A percentile compares a stretch with the other conserved stretches of the same genome.
phyloP scores from a whole-genome alignment of 2,113 vertebrate species.

The Callopanchax toddi region DNA sequence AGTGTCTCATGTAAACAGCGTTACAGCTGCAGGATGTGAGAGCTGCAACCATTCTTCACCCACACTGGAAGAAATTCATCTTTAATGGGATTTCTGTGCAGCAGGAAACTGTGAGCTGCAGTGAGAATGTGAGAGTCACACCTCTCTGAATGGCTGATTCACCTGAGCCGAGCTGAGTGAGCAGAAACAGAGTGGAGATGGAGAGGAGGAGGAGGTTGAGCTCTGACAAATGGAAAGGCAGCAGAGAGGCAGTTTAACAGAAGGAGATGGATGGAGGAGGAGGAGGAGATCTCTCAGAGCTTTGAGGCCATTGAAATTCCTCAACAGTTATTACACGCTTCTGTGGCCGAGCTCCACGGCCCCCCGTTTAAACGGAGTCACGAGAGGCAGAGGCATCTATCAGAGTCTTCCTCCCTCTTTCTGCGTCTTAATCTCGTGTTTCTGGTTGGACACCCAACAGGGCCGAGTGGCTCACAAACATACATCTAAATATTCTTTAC shows the following conservation, averaged over 20 bases:
- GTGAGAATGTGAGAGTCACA: constrained; percentile 4
- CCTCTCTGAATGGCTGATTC: background rate
- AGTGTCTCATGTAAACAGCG: too few species aligned
- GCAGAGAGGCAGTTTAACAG: constrained; percentile 14
- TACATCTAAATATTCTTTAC: too few species aligned
- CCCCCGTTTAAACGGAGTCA: constrained; percentile 22
- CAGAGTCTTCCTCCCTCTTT: constrained; percentile 2
- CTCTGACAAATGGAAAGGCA: background rate
- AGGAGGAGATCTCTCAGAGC: too few species aligned
- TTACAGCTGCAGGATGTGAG: too few species aligned
- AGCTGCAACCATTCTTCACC: background rate
- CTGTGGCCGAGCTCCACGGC: constrained; percentile 31
- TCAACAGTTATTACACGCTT: constrained; percentile 54
- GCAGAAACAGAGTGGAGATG: background rate
- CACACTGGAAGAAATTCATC: background rate
- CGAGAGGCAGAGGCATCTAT: constrained; percentile 41
- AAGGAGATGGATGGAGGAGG: constrained; percentile 11
- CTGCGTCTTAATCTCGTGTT: background rate
- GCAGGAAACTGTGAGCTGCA: background rate
- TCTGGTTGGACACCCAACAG: too few species aligned
- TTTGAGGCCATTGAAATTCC: constrained; percentile 44
- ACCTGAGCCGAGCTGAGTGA: background rate
- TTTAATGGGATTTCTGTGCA: background rate
- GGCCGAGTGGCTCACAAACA: too few species aligned
- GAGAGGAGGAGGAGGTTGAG: background rate